These are phyloP conservation scores for Leucophora obtusa DNA, from an alignment of 2,888 invertebrate genomes.

Conservation along the genomic window DNA sequence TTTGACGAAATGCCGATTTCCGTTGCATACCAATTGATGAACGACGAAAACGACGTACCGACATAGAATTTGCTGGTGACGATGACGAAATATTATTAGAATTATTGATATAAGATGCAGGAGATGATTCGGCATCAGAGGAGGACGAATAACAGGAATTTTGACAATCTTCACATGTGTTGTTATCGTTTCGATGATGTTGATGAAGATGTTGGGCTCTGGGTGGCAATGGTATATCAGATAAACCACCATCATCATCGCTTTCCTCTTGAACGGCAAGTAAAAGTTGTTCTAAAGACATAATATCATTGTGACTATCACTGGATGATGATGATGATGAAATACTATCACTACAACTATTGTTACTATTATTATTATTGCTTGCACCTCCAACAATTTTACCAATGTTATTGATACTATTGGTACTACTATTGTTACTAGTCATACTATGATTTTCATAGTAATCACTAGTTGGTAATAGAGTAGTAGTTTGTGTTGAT, in stretches of 20 bases:
- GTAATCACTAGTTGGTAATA: slow-evolving; percentile 3
- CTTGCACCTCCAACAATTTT: slow-evolving; percentile 31
- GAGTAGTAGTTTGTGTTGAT: slow-evolving; percentile 49
- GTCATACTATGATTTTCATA: slow-evolving; percentile 42
- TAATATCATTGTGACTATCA: slow-evolving; percentile 64
- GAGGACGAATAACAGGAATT: slow-evolving; percentile 46
- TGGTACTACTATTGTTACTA: slow-evolving; percentile 44
- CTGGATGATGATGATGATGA: slow-evolving; percentile 40
- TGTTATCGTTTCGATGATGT: slow-evolving; percentile 49
- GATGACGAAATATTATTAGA: slow-evolving; percentile 16
- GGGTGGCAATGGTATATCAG: slow-evolving; percentile 52
- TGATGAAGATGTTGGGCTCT: slow-evolving; percentile 56
- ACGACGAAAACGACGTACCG: slow-evolving; percentile 71
- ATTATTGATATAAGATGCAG: slow-evolving; percentile 27
- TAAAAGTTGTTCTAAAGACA: slow-evolving; percentile 72
- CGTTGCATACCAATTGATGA: slow-evolving; percentile 76
- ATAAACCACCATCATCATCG: slow-evolving; percentile 66
- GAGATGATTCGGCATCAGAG: slow-evolving; percentile 38
- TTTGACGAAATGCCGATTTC: slow-evolving; percentile 76
- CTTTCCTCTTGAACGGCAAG: slow-evolving; percentile 73
- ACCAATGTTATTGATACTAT: slow-evolving; percentile 60
- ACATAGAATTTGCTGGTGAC: slow-evolving; percentile 27
- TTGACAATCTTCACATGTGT: slow-evolving; percentile 35
- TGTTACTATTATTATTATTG: slow-evolving; percentile 50
- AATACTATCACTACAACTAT: slow-evolving; percentile 55